A percentile compares a stretch with the other conserved stretches of the same genome.
phyloP scores from a whole-genome alignment of 2,113 vertebrate species.

The Lipotes vexillifer region DNA sequence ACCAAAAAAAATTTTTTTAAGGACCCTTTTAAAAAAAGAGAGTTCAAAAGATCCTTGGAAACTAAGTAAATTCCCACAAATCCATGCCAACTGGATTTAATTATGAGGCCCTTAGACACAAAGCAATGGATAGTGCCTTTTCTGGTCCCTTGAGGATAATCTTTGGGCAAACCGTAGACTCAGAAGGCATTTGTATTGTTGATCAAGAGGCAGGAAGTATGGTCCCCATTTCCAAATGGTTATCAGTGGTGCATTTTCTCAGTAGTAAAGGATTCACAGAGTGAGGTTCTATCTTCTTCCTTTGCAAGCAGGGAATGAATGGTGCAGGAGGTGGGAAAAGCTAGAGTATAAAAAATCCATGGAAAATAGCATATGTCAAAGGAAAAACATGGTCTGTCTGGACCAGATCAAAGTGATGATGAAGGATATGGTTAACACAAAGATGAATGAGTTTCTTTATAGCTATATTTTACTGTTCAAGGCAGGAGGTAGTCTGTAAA shows the following conservation, averaged over 20 bases:
- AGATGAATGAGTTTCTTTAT: not conserved
- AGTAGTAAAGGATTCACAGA: not conserved
- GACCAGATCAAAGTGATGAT: slow-evolving; percentile 27
- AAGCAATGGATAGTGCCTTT: not conserved
- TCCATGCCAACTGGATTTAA: not conserved
- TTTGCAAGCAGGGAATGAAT: not conserved
- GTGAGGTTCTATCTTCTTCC: not conserved
- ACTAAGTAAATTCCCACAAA: not conserved
- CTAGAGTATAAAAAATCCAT: not conserved
- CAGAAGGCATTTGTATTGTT: not conserved
- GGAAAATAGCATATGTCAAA: not conserved
- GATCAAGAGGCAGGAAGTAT: not conserved
- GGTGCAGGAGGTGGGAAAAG: not conserved
- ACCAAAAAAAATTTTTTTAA: not conserved
- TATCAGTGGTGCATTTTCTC: not conserved
- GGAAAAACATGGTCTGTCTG: not conserved
- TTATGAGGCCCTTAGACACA: not conserved
- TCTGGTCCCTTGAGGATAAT: not conserved
- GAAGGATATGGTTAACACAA: not conserved
- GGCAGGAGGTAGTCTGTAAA: not conserved
- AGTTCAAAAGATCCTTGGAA: not conserved
- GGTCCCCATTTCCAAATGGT: not conserved
- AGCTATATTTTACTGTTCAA: slow-evolving; percentile 20
- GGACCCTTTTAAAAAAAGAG: not conserved
- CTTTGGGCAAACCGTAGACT: not conserved